Base-by-base conservation (phyloP, 2,113 vertebrate genomes). In the Oreochromis tanganicae region DNA sequence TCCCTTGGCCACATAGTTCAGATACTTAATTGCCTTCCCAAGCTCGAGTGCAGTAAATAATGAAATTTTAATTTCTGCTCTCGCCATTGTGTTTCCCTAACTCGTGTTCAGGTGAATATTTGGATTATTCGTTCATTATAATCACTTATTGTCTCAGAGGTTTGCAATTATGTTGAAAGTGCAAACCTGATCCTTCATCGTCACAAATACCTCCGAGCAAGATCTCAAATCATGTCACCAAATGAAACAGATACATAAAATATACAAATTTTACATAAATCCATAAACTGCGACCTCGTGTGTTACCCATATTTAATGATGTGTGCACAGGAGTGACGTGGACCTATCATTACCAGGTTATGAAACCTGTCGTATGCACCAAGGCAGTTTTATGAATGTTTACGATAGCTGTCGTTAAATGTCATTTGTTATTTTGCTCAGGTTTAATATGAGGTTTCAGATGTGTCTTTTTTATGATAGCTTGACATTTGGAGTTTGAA, bases 21-120 rank as follows among this genome's bases (percentile, higher is more conserved):
- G 96, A 97, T 97, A 97, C 98, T 68, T 99, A 98, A 99, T 98
- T 99, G 98, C 97, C 95, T 96, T 97, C 95, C 92, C 94, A 94
- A 96, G 96, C 96, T 96, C 92, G 89, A 96, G 95, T 94, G 96
- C 92, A 97, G 97, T 98, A 96, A 99, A 99, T 98, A 98, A 98
- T 98, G 96, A 97, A 98, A 99, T 98, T 98, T 98, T 98, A 98
- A 96, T 96, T 96, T 94, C 93, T 93, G 82, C 87, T 88, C 91
- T 89, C 50, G 89, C 91, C 71, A 75, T 92, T 91, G 91, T 90
- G 24, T 92, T 95, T 94, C 86, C 78, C 80, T 89, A 89, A 87
- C 91, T 94, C 83, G 81, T 89, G 90, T 92, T 89, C 59, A 86
- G 91, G 92, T 86, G 82, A 90, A 93, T 87, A 93, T 95, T 96